These are phyloP conservation scores for Pegoplata infirma DNA, from an alignment of 2,888 invertebrate genomes.

Conservation along the genomic window DNA sequence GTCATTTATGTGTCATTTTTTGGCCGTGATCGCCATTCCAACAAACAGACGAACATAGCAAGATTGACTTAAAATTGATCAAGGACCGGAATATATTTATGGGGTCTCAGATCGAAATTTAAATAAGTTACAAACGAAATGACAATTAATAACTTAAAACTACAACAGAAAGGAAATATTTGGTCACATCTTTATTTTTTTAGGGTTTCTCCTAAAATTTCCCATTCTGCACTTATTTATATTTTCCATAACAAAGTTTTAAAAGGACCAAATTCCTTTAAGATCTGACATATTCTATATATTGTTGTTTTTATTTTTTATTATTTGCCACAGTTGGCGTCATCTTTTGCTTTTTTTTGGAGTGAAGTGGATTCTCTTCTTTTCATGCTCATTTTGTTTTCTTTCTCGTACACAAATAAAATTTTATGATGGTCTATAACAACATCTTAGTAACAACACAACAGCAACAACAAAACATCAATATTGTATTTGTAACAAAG, in stretches of 20 bases:
- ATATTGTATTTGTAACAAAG: conserved; percentile 38
- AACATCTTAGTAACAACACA: conserved; percentile 25
- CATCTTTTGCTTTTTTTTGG: conserved; percentile 30
- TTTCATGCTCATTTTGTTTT: conserved; percentile 34
- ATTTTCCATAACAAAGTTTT: background rate
- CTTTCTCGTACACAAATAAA: conserved; percentile 51
- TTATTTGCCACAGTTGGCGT: conserved; percentile 45
- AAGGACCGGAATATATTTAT: too few species aligned
- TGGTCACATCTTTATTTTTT: too few species aligned
- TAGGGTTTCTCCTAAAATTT: too few species aligned
- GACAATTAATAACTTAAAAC: too few species aligned
- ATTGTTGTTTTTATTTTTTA: conserved; percentile 12
- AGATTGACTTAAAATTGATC: too few species aligned
- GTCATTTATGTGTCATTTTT: too few species aligned
- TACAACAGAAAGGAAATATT: too few species aligned
- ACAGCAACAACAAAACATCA: conserved; percentile 16
- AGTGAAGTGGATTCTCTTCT: background rate
- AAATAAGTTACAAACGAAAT: too few species aligned
- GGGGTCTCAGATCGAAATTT: too few species aligned
- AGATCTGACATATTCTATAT: background rate
- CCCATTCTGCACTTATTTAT: too few species aligned
- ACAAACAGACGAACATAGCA: too few species aligned
- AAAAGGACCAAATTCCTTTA: background rate
- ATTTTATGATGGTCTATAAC: conserved; percentile 55
- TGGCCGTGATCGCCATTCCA: too few species aligned